These are phyloP conservation scores for Clarias magur DNA, from an alignment of 2,113 vertebrate species.

Conservation along the genomic window DNA sequence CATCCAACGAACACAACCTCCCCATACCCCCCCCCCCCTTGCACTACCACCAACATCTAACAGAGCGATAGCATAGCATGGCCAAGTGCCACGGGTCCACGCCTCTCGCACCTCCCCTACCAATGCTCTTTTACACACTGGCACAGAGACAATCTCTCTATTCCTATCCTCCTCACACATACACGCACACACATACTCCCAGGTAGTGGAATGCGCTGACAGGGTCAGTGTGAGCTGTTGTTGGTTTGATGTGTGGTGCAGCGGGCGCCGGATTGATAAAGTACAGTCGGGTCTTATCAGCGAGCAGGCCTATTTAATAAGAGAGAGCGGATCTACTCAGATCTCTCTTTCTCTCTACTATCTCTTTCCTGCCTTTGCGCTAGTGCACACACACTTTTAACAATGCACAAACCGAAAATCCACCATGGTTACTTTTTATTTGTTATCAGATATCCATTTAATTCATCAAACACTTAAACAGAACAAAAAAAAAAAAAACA, in stretches of 20 bases:
- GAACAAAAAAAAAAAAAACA: not conserved
- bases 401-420: not conserved
- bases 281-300: conserved; percentile 67
- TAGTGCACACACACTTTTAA: not conserved
- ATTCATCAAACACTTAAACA: not conserved
- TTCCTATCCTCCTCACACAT: conserved; percentile 34
- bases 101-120: conserved; percentile 46
- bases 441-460: not conserved
- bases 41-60: conserved; percentile 29
- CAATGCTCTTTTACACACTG: conserved; percentile 54
- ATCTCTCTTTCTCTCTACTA: not conserved
- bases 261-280: conserved; percentile 67
- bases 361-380: not conserved
- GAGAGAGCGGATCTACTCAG: conserved; percentile 43
- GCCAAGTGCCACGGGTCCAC: conserved; percentile 60
- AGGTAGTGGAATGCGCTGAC: conserved; percentile 80
- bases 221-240: conserved; percentile 58
- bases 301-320: conserved; percentile 62
- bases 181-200: conserved; percentile 52
- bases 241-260: conserved; percentile 60
- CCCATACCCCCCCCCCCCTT: not conserved
- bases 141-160: conserved; percentile 38
- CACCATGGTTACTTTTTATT: not conserved
- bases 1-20: no score
- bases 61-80: conserved; percentile 64